Base-by-base conservation (phyloP, 2,888 invertebrate species). In the Trichogramma dendrolimi region DNA sequence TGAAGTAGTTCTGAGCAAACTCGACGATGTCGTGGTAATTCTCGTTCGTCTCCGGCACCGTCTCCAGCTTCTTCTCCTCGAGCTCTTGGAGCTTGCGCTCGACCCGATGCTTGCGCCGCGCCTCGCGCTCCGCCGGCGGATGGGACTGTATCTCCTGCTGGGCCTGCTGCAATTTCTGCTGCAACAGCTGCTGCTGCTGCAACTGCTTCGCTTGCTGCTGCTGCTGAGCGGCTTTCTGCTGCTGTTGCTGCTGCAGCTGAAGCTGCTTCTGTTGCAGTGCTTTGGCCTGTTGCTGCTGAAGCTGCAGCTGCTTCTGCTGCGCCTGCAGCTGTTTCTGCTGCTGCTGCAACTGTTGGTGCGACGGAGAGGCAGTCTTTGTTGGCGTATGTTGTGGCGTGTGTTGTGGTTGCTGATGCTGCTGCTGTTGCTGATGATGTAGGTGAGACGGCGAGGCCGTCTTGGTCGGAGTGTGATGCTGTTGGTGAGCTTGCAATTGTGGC, bases 1-100 rank as follows among this genome's bases (percentile, higher is more conserved):
- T 96, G 81, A 93, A 96, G 80, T 91, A 92, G 66, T 90, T 87
- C 73, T 94, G 92, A n/a, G 96, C 96, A 80, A 94, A 96, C 74
- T 96, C 94, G 0, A 92, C 82, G 76, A 96, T 89, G 75, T 95
- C 94, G 74, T 89, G 91, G 71, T 87, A 84, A 10, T 83, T 80
- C 5, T 81, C 66, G 6, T 66, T 83, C 79, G 4, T 81, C 27
- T 71, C 70, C 5, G 67, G 55, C 42, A 57, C 55, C 61, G 84
- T 82, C 39, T 58, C 51, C 61, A 83, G 82, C 74, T 80, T 80
- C 67, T 77, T 81, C 71, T 74, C 87, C 69, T 90, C 90, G 76
- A 93, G 83, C 78, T 94, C 93, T 71, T 90, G 89, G 7, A 94
- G 81, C 71, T 93, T 91, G 59, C 91, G 88, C 71, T 94, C 94